These are phyloP conservation scores for Cyphomyrmex costatus DNA, from an alignment of 1,140 invertebrate genomes.

Conservation along the genomic window DNA sequence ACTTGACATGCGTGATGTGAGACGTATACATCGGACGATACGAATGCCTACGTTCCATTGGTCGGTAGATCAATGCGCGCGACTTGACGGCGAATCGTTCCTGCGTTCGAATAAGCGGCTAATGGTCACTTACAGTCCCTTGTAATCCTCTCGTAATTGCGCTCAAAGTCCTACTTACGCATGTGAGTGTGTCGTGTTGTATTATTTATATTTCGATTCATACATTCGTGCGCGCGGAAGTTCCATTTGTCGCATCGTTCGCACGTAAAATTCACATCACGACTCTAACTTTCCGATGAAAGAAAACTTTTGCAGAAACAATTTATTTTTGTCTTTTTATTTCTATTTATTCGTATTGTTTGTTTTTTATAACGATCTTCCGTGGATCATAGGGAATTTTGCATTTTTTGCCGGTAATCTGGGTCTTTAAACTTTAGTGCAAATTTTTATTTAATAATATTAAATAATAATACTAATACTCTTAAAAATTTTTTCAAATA, in stretches of 20 bases:
- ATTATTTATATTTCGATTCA: slow-evolving; percentile 28
- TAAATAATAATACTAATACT: too few species aligned
- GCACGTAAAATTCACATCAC: not conserved
- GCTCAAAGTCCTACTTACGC: slow-evolving; percentile 18
- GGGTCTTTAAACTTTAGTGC: too few species aligned
- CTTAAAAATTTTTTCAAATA: too few species aligned
- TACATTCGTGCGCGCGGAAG: not conserved
- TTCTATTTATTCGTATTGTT: not conserved
- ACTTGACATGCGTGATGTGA: slow-evolving; percentile 17
- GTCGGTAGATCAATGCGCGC: slow-evolving; percentile 56
- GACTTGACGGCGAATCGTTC: slow-evolving; percentile 46
- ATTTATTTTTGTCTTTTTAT: not conserved
- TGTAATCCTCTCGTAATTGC: slow-evolving; percentile 36
- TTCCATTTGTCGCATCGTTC: not conserved
- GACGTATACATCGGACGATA: slow-evolving; percentile 45
- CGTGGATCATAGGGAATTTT: too few species aligned
- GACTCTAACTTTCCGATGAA: not conserved
- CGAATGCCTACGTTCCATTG: slow-evolving; percentile 62
- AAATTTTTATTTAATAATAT: too few species aligned
- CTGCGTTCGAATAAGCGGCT: slow-evolving; percentile 36
- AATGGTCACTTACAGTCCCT: slow-evolving; percentile 36
- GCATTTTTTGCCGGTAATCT: too few species aligned
- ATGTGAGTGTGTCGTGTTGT: not conserved
- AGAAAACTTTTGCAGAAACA: not conserved
- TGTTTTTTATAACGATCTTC: too few species aligned